Percentiles rank a stretch among this genome's conserved stretches.
Conservation (phyloP, 1,140 invertebrate genomes). For the Trachymyrmex cornetzi region DNA sequence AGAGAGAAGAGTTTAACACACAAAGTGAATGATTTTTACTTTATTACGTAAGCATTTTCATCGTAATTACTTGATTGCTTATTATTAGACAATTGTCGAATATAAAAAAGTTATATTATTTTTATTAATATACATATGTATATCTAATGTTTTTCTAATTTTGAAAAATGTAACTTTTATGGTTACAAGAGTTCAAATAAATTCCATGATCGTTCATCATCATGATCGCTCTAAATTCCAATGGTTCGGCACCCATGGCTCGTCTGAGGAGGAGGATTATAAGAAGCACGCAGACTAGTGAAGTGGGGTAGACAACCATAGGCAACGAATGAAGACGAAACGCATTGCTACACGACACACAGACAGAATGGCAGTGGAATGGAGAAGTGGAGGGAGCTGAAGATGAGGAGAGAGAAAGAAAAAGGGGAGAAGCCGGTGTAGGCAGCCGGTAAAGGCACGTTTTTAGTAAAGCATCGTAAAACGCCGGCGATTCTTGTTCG, state of each 20-base stretch:
- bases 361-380: conserved; percentile 29
- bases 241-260: conserved; percentile 37
- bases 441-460: conserved; percentile 25
- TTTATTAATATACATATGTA: not conserved
- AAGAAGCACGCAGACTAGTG: conserved; percentile 47
- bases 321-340: conserved; percentile 38
- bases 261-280: conserved; percentile 22
- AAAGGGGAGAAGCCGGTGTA: conserved; percentile 17
- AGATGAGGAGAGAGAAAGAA: conserved; percentile 23
- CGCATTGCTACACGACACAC: conserved; percentile 29
- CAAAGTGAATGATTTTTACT: not conserved
- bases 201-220: not conserved
- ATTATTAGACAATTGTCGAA: not conserved
- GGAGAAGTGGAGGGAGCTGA: conserved; percentile 36
- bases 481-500: not conserved
- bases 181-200: not conserved
- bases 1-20: not conserved
- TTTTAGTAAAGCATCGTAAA: conserved; percentile 37
- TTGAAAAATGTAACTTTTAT: not conserved
- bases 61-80: not conserved
- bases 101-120: not conserved
- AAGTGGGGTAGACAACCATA: conserved; percentile 36
- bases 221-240: conserved; percentile 19
- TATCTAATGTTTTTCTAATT: not conserved
- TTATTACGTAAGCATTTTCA: not conserved